These are phyloP conservation scores for Labrus mixtus DNA, from an alignment of 2,113 vertebrate genomes.

Conservation along the genomic window DNA sequence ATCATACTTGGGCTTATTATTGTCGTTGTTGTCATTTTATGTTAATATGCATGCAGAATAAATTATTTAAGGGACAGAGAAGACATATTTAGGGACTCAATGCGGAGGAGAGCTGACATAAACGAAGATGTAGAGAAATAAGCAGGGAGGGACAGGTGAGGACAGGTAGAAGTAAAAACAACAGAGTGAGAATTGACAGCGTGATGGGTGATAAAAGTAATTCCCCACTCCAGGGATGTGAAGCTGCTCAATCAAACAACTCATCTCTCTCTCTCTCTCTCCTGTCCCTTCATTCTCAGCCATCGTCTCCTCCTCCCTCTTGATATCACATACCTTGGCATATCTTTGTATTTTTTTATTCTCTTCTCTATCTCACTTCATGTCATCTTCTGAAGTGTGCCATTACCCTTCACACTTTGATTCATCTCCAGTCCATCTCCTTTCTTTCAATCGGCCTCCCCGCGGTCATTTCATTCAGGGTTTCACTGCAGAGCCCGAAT, in stretches of 20 bases:
- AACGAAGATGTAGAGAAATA: not conserved
- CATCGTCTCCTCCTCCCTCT: slow-evolving; percentile 21
- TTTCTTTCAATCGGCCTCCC: not conserved
- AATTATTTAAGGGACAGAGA: not conserved
- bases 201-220: slow-evolving; percentile 69
- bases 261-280: slow-evolving; percentile 8
- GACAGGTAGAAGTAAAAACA: slow-evolving; percentile 11
- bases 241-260: slow-evolving; percentile 17
- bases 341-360: not conserved
- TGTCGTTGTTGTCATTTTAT: not conserved
- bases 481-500: not conserved
- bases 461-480: not conserved
- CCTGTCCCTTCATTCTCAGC: slow-evolving; percentile 6
- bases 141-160: not conserved
- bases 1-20: not conserved
- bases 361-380: slow-evolving; percentile 7
- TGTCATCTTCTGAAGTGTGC: slow-evolving; percentile 45
- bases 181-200: slow-evolving; percentile 45
- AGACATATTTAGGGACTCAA: not conserved
- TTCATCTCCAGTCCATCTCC: not conserved
- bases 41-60: not conserved
- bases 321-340: not conserved
- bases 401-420: slow-evolving; percentile 4
- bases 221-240: slow-evolving; percentile 49
- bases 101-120: not conserved